Percentiles rank a stretch among this genome's conserved stretches.
Conservation (phyloP, 1,140 invertebrate species). For the Drosophila grimshawi region DNA sequence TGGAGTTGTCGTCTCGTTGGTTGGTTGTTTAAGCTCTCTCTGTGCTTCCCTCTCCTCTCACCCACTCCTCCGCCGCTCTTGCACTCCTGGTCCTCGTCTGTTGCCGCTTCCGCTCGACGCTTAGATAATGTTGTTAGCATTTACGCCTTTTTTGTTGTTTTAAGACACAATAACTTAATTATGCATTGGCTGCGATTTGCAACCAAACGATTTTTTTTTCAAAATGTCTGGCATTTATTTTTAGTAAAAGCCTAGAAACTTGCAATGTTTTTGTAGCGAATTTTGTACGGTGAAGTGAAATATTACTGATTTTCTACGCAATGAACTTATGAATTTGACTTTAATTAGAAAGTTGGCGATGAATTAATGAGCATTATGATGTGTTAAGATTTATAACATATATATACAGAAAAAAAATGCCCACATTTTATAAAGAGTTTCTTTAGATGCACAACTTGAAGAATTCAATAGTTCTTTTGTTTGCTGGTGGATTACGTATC, state of each 20-base stretch:
- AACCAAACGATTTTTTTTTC: constrained; percentile 57
- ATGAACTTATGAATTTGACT: background rate
- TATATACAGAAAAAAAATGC: too few species aligned
- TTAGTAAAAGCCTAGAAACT: constrained; percentile 42
- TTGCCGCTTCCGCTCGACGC: constrained; percentile 42
- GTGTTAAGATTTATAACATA: background rate
- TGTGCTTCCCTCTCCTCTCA: background rate
- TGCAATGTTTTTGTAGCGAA: constrained; percentile 23
- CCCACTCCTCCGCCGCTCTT: background rate
- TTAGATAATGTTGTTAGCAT: constrained; percentile 77
- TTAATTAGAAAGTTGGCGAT: background rate
- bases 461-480: too few species aligned
- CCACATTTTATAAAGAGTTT: too few species aligned
- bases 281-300: background rate
- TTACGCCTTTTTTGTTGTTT: constrained; percentile 40
- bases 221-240: constrained; percentile 62
- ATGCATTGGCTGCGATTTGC: constrained; percentile 71
- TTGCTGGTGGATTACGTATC: too few species aligned
- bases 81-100: background rate
- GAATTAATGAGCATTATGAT: too few species aligned
- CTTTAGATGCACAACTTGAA: too few species aligned
- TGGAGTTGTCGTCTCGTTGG: constrained; percentile 32
- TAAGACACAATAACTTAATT: constrained; percentile 75
- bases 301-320: background rate
- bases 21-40: constrained; percentile 30